A percentile compares a stretch with the other conserved stretches of the same genome.
Conservation (phyloP, 2,113 vertebrate species). For the Hyperoodon ampullatus region DNA sequence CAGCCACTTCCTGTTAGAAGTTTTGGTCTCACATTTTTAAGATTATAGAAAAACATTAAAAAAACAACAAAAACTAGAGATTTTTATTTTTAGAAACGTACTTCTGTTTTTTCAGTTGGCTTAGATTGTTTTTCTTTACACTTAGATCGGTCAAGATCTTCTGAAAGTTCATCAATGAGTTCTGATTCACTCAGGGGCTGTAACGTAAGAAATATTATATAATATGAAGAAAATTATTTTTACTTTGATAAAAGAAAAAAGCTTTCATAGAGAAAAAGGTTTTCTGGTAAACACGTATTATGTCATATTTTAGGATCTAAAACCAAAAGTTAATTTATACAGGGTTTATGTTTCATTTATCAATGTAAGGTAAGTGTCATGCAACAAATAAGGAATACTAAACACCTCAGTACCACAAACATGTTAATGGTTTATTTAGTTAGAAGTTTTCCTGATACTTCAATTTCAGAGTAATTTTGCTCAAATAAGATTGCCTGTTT, state of each 20-base stretch:
- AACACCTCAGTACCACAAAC: neutral
- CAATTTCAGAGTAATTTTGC: neutral
- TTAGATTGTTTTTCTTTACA: constrained; percentile 65
- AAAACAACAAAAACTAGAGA: neutral
- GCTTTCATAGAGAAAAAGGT: neutral
- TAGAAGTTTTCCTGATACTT: neutral
- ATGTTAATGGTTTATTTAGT: neutral
- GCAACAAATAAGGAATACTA: neutral
- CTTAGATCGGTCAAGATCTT: constrained; percentile 77
- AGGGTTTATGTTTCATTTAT: neutral
- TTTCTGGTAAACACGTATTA: neutral
- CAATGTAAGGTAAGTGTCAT: neutral
- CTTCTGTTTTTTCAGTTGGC: constrained; percentile 70
- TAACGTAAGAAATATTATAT: neutral
- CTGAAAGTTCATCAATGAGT: constrained; percentile 84
- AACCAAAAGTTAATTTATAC: neutral
- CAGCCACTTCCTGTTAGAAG: neutral
- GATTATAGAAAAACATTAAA: neutral
- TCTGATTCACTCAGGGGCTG: constrained; percentile 84
- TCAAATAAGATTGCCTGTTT: neutral
- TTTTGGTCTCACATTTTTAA: neutral
- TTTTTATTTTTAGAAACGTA: constrained; percentile 71
- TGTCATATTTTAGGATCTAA: neutral
- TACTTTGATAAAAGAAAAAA: neutral
- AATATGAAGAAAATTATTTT: neutral